These are phyloP conservation scores for Laothoe populi DNA, from an alignment of 2,888 invertebrate species.

Conservation along the genomic window DNA sequence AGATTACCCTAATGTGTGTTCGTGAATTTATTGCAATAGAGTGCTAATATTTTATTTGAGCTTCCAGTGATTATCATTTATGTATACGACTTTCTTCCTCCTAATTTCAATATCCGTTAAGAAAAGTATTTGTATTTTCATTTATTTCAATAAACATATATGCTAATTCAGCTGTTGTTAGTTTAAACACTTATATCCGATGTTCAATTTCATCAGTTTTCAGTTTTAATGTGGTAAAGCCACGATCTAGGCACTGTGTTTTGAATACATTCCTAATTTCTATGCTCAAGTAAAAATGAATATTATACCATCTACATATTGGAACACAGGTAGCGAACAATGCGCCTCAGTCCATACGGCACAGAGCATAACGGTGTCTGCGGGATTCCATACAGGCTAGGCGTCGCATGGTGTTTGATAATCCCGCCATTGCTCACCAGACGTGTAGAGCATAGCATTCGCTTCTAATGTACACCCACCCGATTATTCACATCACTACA, in stretches of 20 bases:
- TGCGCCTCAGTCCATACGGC: slow-evolving; percentile 25
- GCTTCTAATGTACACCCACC: slow-evolving; percentile 36
- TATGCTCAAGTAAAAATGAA: neutral
- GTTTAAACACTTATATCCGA: too few relatives aligned
- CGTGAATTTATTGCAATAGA: neutral
- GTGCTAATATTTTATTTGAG: neutral
- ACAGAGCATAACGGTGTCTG: slow-evolving; percentile 43
- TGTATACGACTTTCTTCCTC: too few relatives aligned
- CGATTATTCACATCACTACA: neutral
- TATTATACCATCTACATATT: neutral
- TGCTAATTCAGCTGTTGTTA: too few relatives aligned
- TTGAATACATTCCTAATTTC: neutral
- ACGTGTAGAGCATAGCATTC: slow-evolving; percentile 29
- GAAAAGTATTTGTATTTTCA: too few relatives aligned
- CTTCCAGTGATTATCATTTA: too few relatives aligned
- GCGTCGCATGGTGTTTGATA: too few relatives aligned
- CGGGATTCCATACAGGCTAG: slow-evolving; percentile 31
- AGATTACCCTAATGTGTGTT: neutral
- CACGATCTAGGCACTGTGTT: neutral
- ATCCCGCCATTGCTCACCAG: slow-evolving; percentile 29
- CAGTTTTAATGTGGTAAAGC: too few relatives aligned
- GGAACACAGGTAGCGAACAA: neutral
- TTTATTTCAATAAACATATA: too few relatives aligned
- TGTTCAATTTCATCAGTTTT: too few relatives aligned
- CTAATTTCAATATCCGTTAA: too few relatives aligned